A percentile compares a stretch with the other conserved stretches of the same genome.
phyloP scores from a whole-genome alignment of 2,888 invertebrate species.

The Zeuzera pyrina region DNA sequence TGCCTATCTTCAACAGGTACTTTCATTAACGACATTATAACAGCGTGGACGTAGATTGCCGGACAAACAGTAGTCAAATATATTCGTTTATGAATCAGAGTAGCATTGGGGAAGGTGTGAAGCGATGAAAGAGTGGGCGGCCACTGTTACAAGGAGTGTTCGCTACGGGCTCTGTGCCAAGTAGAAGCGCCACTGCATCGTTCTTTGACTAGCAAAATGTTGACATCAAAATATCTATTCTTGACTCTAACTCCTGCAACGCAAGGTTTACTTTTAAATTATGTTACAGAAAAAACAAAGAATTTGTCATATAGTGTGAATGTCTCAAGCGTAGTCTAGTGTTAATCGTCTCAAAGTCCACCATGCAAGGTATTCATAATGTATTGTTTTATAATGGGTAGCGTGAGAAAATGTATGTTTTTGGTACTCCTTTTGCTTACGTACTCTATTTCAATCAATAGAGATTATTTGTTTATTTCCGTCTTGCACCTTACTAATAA shows the following conservation, averaged over 20 bases:
- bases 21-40: too few relatives aligned
- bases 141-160: slow-evolving; percentile 40
- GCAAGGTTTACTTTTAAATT: slow-evolving; percentile 32
- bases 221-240: slow-evolving; percentile 19
- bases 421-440: slow-evolving; percentile 11
- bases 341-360: slow-evolving; percentile 53
- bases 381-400: slow-evolving; percentile 27
- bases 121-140: slow-evolving; percentile 42
- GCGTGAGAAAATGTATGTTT: slow-evolving; percentile 30
- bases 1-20: too few relatives aligned
- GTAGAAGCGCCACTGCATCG: slow-evolving; percentile 61
- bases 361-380: slow-evolving; percentile 35
- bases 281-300: slow-evolving; percentile 17
- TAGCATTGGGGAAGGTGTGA: slow-evolving; percentile 41
- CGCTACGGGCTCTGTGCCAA: slow-evolving; percentile 58
- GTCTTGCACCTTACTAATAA: too few relatives aligned
- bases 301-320: slow-evolving; percentile 38
- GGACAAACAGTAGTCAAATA: slow-evolving; percentile 36
- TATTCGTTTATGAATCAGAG: slow-evolving; percentile 43
- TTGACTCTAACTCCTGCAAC: slow-evolving; percentile 21
- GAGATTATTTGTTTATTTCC: too few relatives aligned
- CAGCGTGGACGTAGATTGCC: slow-evolving; percentile 38
- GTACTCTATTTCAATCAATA: too few relatives aligned
- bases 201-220: slow-evolving; percentile 31
- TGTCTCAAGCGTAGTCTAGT: slow-evolving; percentile 60